Base-by-base conservation (phyloP, 2,888 invertebrate species). In the Fragum sueziense region DNA sequence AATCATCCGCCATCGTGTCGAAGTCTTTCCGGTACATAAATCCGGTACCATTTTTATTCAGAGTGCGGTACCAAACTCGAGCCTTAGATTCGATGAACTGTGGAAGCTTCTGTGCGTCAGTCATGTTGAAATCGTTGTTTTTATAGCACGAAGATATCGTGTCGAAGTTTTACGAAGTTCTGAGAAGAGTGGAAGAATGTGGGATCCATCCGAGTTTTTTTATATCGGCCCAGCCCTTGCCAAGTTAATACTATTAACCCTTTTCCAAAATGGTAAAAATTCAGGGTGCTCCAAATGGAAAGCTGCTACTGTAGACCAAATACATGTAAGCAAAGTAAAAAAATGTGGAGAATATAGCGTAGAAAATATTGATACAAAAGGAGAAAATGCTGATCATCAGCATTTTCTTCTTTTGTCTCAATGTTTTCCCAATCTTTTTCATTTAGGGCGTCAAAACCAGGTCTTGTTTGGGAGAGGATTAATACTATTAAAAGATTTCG, bases 51-150 rank as follows among this genome's bases (percentile, higher is more conserved):
- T 85, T 87, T n/a, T 85, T 85, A 68, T 88, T 87, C 37, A 86
- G 85, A 76, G 88, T 77, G 22, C 85, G 84, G 70, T 88, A 90
- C 88, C 89, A 90, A 27, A 77, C 80, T 62, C 87, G 74, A 6
- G 86, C 80, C 79, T 88, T 88, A 9, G 73, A 57, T 61, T 86
- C 84, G 0, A 86, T 74, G 54, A 87, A 85, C 22, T 70, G 68
- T 20, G 47, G 20, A 1, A 77, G 33, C 22, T 37, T 65, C 25
- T 37, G 65, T 41, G 9, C 27, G 20, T 65, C 41, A 11, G 65
- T 41, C 65, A 65, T 65, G 1, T 22, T n/a, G n/a, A n/a, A n/a
- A n/a, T 65, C 9, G 9, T 41, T 2, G 33, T 47, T 47, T 47
- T 20, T 47, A 47, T 47, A 14, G 17, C 47, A 47, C 47, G n/a